phyloP scores from a whole-genome alignment of 2,888 invertebrate species.

The Yponomeuta evonymella region DNA sequence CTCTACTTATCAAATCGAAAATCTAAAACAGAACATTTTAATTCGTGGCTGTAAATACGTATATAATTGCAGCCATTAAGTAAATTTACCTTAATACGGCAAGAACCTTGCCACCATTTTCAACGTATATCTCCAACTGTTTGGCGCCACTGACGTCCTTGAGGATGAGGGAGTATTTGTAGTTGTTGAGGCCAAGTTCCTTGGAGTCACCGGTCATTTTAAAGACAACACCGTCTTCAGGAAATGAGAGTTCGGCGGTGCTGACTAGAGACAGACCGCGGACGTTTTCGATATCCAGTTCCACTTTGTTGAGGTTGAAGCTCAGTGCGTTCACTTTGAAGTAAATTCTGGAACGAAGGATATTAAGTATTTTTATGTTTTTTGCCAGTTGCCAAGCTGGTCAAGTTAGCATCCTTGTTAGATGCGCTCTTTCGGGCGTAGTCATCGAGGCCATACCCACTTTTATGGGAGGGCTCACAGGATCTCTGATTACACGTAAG shows the following conservation, averaged over 20 bases:
- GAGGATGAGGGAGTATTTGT: constrained; percentile 78
- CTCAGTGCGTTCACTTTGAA: constrained; percentile 60
- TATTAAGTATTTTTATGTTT: too few relatives aligned
- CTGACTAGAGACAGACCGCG: constrained; percentile 72
- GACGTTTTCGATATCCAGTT: constrained; percentile 70
- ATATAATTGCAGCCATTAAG: too few relatives aligned
- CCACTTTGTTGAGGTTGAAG: constrained; percentile 76
- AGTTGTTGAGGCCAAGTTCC: constrained; percentile 79
- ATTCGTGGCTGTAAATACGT: too few relatives aligned
- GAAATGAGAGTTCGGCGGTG: constrained; percentile 72
- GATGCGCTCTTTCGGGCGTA: too few relatives aligned
- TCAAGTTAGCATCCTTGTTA: too few relatives aligned
- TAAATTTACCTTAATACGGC: constrained; percentile 79
- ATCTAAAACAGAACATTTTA: too few relatives aligned
- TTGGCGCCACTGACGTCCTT: constrained; percentile 78
- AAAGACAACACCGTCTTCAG: constrained; percentile 80
- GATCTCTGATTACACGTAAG: too few relatives aligned
- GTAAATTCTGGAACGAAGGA: constrained; percentile 41
- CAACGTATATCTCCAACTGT: constrained; percentile 78
- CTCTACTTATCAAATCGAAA: too few relatives aligned
- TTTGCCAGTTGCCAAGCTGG: too few relatives aligned
- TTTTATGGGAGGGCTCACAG: too few relatives aligned
- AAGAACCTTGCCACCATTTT: constrained; percentile 79
- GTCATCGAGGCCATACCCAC: too few relatives aligned
- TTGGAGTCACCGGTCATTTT: constrained; percentile 78